These are phyloP conservation scores for Hylyphantes graminicola DNA, from an alignment of 1,140 invertebrate genomes.

Conservation along the genomic window DNA sequence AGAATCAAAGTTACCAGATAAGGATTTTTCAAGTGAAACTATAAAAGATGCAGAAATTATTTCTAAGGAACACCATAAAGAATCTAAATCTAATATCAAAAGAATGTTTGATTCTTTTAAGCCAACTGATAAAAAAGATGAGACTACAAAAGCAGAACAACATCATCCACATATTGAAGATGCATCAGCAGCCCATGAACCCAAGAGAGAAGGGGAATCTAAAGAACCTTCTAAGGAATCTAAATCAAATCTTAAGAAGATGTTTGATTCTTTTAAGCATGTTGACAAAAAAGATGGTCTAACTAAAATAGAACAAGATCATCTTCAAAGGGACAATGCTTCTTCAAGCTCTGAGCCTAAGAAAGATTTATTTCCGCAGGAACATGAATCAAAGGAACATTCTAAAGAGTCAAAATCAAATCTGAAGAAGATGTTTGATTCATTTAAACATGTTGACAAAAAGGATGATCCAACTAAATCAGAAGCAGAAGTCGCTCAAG, in stretches of 20 bases:
- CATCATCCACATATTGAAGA: no score
- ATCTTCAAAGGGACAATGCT: not conserved
- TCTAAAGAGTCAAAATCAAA: slow-evolving; percentile 34
- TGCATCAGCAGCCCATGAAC: no score
- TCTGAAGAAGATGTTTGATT: slow-evolving; percentile 49
- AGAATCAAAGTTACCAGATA: not conserved
- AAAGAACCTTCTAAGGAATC: slow-evolving; percentile 16
- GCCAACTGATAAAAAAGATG: not conserved
- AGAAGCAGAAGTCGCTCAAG: not conserved
- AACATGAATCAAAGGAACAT: not conserved
- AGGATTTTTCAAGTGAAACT: not conserved
- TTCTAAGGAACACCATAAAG: not conserved
- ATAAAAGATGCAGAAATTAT: not conserved
- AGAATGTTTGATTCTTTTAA: slow-evolving; percentile 37
- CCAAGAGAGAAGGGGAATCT: not conserved
- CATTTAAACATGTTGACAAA: slow-evolving; percentile 30
- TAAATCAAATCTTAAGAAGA: slow-evolving; percentile 18
- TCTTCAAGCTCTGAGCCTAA: no score
- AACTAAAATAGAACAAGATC: not conserved
- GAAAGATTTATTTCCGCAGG: not conserved
- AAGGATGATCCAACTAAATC: not conserved
- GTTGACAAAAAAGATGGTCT: not conserved
- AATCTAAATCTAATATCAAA: slow-evolving; percentile 25
- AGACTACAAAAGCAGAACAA: no score
- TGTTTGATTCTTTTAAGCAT: slow-evolving; percentile 44